phyloP scores from a whole-genome alignment of 2,113 vertebrate genomes.

The Balaeniceps rex region DNA sequence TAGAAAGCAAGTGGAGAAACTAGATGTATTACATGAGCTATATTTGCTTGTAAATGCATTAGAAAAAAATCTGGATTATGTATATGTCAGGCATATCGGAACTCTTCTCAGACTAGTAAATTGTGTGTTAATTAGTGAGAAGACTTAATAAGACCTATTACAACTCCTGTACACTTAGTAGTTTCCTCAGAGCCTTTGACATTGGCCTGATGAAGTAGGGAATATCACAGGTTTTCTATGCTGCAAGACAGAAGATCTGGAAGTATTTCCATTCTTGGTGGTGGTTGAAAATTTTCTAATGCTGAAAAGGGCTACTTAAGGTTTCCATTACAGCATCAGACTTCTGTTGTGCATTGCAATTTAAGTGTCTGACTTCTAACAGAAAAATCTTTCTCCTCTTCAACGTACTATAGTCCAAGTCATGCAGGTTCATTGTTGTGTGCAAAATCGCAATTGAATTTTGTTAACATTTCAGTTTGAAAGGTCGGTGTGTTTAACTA shows the following conservation, averaged over 20 bases:
- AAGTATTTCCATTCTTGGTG: not conserved
- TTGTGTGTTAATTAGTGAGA: not conserved
- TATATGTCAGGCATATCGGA: not conserved
- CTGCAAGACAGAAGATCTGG: not conserved
- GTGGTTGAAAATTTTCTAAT: not conserved
- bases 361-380: not conserved
- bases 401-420: not conserved
- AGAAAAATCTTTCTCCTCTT: not conserved
- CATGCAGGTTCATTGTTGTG: not conserved
- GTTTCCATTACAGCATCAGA: not conserved
- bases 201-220: not conserved
- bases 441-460: not conserved
- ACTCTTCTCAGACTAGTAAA: not conserved
- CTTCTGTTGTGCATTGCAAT: not conserved
- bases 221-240: not conserved
- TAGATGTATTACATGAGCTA: not conserved
- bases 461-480: not conserved
- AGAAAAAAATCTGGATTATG: not conserved
- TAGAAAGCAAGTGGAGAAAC: not conserved
- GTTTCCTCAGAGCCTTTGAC: not conserved
- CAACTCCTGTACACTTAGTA: not conserved
- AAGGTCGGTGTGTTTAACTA: not conserved
- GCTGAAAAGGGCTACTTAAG: not conserved
- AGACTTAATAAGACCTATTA: not conserved
- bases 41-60: not conserved